Base-by-base conservation (phyloP, 2,797 vertebrate species). In the Ceyx erithaca region DNA sequence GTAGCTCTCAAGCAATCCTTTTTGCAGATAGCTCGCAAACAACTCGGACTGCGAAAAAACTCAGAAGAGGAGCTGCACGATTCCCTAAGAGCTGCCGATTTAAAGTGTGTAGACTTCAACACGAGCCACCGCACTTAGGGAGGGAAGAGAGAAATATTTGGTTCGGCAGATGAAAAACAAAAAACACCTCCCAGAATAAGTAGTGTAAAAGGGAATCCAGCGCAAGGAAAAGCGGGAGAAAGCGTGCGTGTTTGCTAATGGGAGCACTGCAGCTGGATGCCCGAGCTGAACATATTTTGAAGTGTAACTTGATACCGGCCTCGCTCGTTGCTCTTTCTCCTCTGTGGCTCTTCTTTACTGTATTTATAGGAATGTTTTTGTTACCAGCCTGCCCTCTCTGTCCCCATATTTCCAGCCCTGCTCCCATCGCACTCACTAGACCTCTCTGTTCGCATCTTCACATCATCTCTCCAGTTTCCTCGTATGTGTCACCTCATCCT, bases 61-160 rank as follows among this genome's bases (percentile, higher is more conserved):
- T 43, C 14, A 40, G 30, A 20, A 78, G 51, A 1, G 16, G 12
- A 54, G 75, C 20, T 35, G 40, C 31, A 2, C 11, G 4, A 37
- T 49, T 41, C 37, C 22, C 12, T 3, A 1, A 11, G 69, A 75
- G 68, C 59, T n/a, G 4, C 40, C 9, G 23, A 7, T 52, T 10
- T 22, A 33, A 54, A 58, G 68, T 1, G 0, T 2, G 1, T 3
- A 23, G 61, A 5, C 61, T 64, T 52, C 7, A 9, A 7, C 4
- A 5, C 26, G 4, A 52, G 6, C n/a, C 4, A 0, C 43, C 5
- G 7, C 33, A 0, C 25, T 55, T 15, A 3, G 1, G 46, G n/a
- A 33, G 26, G 46, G n/a, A 31, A 23, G 18, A 75, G n/a, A 40
- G 63, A 12, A 26, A 13, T n/a, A 45, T 15, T 63, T 52, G 4